phyloP scores from a whole-genome alignment of 2,113 vertebrate genomes.

The Burhinus bistriatus region DNA sequence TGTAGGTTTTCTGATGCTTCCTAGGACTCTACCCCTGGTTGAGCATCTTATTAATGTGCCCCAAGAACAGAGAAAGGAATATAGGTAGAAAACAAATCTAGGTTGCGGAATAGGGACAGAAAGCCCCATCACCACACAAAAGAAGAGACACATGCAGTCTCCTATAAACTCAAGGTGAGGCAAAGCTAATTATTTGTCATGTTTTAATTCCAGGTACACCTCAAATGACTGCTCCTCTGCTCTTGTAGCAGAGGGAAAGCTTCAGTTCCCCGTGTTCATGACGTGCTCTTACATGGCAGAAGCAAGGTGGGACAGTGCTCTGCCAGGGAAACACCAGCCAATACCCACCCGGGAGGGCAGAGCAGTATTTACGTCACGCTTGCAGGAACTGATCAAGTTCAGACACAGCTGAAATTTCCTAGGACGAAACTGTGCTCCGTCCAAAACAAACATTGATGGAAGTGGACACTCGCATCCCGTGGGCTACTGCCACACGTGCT shows the following conservation, averaged over 20 bases:
- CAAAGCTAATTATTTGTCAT: not conserved
- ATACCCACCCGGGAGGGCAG: not conserved
- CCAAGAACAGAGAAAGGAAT: not conserved
- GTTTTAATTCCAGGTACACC: not conserved
- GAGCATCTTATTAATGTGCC: not conserved
- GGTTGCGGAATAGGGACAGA: not conserved
- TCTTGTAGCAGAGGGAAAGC: not conserved
- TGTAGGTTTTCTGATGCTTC: not conserved
- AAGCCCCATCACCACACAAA: not conserved
- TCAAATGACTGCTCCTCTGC: not conserved
- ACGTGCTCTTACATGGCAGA: rapidly evolving
- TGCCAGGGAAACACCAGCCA: not conserved
- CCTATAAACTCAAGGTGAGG: not conserved
- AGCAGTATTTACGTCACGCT: rapidly evolving
- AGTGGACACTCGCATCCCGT: not conserved
- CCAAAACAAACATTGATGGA: not conserved
- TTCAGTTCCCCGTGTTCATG: not conserved
- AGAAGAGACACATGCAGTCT: not conserved
- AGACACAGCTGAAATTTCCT: not conserved
- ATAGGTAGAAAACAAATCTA: not conserved
- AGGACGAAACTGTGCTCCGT: not conserved
- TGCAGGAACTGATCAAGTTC: not conserved
- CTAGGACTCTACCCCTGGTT: not conserved
- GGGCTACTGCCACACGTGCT: not conserved
- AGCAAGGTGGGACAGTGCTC: not conserved